Base-by-base conservation (phyloP, 2,797 vertebrate species). In the Cynopterus sphinx region DNA sequence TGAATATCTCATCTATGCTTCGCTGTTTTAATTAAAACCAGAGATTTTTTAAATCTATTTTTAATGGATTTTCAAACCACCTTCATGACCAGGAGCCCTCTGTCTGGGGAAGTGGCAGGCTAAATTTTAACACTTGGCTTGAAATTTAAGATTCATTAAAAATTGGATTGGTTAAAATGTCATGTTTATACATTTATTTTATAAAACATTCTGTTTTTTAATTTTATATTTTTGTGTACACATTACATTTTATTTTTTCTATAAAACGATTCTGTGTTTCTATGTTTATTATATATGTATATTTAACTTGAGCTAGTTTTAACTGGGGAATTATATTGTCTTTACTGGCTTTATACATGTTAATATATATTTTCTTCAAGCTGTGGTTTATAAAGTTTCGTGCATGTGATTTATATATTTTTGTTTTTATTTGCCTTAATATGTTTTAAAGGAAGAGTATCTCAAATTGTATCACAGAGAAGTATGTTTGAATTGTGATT, bases 301-400 rank as follows among this genome's bases (percentile, higher is more conserved):
- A 97, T 97, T 98, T 98, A 98, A 97, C 96, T 98, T 96, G 9
- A 98, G 96, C 74, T 96, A 96, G 97, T 98, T 97, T 96, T 93
- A 96, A 97, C 78, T 93, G 86, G 63, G 88, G 82, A 71, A 96
- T 97, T 94, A 97, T 1, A 81, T 96, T 97, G 87, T 63, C 46
- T 98, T 97, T 91, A 95, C 71, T 65, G 97, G 41, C 61, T 97
- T 95, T 88, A 39, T 95, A 46, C 91, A 96, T 92, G 75, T 79
- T 95, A 75, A 96, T 63, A 12, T 21, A 33, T 90, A 88, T 74
- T 88, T 92, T 9, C 79, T 96, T 43, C 26, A 49, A 87, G 83
- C 46, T 93, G 33, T 78, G 57, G 12, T 96, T 97, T 97, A 63
- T 41, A 41, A 94, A 53, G 17, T 92, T 98, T 94, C 87, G 41